phyloP scores from a whole-genome alignment of 2,113 vertebrate species.

The Numenius arquata region DNA sequence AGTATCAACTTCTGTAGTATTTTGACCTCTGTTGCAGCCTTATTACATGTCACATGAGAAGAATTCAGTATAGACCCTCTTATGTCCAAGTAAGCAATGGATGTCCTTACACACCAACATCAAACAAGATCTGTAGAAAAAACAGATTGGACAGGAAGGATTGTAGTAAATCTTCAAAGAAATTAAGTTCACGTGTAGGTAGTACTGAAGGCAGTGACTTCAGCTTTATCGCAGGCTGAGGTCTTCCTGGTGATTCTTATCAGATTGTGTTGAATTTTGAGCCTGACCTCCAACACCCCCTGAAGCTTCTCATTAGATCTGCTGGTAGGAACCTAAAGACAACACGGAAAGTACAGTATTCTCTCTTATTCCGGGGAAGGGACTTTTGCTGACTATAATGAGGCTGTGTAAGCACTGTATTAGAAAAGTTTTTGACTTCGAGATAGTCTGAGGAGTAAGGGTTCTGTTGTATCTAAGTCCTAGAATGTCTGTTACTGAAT shows the following conservation, averaged over 20 bases:
- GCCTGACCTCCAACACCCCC: neutral
- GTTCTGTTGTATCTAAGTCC: neutral
- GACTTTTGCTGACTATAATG: neutral
- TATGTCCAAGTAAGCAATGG: neutral
- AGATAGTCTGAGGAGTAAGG: neutral
- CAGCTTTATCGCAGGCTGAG: neutral
- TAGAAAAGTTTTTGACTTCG: neutral
- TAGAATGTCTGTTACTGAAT: neutral
- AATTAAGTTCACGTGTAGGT: neutral
- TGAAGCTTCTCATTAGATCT: neutral
- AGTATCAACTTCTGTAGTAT: neutral
- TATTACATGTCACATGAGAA: neutral
- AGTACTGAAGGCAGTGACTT: neutral
- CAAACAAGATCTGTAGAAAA: neutral
- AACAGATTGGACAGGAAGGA: neutral
- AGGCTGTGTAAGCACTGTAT: neutral
- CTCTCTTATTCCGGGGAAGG: neutral
- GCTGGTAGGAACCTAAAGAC: neutral
- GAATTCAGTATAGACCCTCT: neutral
- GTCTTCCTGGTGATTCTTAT: neutral
- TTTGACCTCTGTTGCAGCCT: neutral
- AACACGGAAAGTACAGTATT: neutral
- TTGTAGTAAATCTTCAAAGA: neutral
- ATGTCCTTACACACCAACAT: neutral
- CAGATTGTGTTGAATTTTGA: neutral